A percentile compares a stretch with the other conserved stretches of the same genome.
Evolutionary conservation across 2,888 invertebrate genomes (phyloP).

Genomic region (Lithophane ornitopus): DNA sequence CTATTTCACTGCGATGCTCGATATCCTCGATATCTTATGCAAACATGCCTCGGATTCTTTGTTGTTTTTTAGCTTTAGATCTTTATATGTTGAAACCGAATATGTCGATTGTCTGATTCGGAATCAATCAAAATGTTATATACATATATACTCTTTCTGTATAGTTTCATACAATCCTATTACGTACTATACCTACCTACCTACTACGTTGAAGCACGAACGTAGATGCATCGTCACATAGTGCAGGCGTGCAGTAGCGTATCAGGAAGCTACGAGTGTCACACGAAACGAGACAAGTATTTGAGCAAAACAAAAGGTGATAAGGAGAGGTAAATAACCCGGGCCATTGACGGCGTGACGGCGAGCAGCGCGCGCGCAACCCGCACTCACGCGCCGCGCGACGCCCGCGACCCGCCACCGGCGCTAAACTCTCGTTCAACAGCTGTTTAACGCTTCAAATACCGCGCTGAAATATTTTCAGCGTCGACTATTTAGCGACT

Average conservation of each 20-base stretch:
- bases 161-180: background rate
- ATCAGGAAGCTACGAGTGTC: constrained; percentile 76
- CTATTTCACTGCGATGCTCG: constrained; percentile 84
- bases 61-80: constrained; percentile 57
- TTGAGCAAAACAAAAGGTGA: constrained; percentile 90
- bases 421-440: constrained; percentile 74
- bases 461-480: constrained; percentile 82
- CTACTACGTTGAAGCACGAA: constrained; percentile 10
- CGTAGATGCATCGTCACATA: constrained; percentile 34
- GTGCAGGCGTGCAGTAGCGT: constrained; percentile 63
- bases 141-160: background rate
- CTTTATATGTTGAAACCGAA: constrained; percentile 39
- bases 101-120: constrained; percentile 25
- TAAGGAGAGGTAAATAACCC: constrained; percentile 90
- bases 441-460: constrained; percentile 83
- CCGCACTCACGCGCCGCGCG: constrained; percentile 61
- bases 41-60: constrained; percentile 76
- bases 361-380: constrained; percentile 68
- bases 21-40: constrained; percentile 82
- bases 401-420: constrained; percentile 66
- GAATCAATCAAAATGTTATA: constrained; percentile 2
- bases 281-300: constrained; percentile 82
- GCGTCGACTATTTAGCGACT: constrained; percentile 70
- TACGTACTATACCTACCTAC: constrained; percentile 1
- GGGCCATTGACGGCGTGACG: constrained; percentile 87